Evolutionary conservation across 2,113 vertebrate genomes (phyloP).

Genomic region (Sminthopsis crassicaudata): DNA sequence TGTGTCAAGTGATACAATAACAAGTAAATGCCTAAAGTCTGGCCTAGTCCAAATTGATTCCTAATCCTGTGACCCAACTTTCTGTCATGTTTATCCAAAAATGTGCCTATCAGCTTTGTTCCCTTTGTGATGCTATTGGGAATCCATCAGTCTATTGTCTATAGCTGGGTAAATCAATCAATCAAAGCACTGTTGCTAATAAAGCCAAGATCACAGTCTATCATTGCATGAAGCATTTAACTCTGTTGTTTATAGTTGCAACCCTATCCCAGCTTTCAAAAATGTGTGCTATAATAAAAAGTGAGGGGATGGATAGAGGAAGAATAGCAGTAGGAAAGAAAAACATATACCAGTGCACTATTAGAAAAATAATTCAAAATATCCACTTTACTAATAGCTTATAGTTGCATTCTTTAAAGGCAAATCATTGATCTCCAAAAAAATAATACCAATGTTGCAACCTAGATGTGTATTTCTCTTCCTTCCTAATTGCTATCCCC

Average conservation of each 20-base stretch:
- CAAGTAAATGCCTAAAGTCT: no score
- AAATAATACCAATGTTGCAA: background rate
- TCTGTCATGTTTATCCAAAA: background rate
- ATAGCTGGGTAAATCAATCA: background rate
- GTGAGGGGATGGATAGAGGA: background rate
- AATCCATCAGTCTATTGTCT: background rate
- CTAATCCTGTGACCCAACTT: background rate
- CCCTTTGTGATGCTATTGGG: background rate
- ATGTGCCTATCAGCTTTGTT: background rate
- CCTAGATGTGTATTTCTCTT: background rate
- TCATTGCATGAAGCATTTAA: no score
- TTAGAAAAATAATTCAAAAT: background rate
- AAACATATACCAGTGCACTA: background rate
- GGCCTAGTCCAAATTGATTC: no score
- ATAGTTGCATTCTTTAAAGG: background rate
- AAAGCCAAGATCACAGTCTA: background rate
- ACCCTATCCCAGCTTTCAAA: background rate
- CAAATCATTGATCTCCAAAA: background rate
- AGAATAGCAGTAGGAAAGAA: background rate
- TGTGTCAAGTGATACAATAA: background rate
- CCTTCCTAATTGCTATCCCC: background rate
- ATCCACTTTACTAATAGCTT: background rate
- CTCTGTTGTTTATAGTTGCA: background rate
- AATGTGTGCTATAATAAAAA: background rate
- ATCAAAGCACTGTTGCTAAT: background rate